These are phyloP conservation scores for Raja brachyura DNA, from an alignment of 2,113 vertebrate genomes.

Conservation along the genomic window DNA sequence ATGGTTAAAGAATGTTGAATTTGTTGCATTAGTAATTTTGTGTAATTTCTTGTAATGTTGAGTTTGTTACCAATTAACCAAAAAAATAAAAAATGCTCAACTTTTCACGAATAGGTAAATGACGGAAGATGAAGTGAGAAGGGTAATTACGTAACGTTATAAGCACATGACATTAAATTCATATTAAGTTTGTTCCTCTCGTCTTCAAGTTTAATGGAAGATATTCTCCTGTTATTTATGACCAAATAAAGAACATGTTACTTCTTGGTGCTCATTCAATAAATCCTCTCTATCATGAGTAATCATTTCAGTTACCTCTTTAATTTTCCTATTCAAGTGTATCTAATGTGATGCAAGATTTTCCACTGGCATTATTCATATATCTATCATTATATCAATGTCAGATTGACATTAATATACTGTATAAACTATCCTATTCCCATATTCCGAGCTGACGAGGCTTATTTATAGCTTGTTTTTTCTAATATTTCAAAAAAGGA, in stretches of 20 bases:
- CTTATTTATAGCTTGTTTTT: not conserved
- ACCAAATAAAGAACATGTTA: not conserved
- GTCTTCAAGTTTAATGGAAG: not conserved
- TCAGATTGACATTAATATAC: not conserved
- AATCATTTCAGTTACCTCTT: not conserved
- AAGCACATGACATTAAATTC: not conserved
- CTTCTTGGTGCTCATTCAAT: constrained; percentile 3
- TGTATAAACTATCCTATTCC: not conserved
- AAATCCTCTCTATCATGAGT: not conserved
- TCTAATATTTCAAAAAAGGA: not conserved
- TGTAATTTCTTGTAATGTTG: too few relatives aligned
- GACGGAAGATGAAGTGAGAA: not conserved
- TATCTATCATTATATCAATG: not conserved
- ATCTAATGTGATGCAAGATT: not conserved
- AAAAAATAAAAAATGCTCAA: not conserved
- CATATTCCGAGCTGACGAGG: not conserved
- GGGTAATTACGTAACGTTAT: not conserved
- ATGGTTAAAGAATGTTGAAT: not conserved
- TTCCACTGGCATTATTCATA: not conserved
- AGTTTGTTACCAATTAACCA: not conserved
- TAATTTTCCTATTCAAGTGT: not conserved
- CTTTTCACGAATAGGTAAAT: not conserved
- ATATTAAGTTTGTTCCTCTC: not conserved
- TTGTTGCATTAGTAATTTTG: not conserved
- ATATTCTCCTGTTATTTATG: not conserved